Percentiles rank a stretch among this genome's conserved stretches.
These are phyloP conservation scores for Acronicta psi DNA, from an alignment of 2,888 invertebrate genomes.

Conservation along the genomic window DNA sequence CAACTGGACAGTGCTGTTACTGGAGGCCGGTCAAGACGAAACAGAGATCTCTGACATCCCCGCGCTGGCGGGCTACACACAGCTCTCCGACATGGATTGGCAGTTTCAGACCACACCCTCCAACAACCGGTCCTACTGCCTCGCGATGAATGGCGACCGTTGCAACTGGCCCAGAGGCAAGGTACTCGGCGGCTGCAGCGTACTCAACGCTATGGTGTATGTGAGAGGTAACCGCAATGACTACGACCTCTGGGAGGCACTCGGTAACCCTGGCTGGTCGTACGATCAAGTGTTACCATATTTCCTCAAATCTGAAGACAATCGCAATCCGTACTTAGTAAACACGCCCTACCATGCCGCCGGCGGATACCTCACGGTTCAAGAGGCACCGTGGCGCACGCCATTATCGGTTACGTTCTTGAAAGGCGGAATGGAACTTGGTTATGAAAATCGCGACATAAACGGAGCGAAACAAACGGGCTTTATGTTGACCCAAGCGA, in stretches of 20 bases:
- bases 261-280: constrained; percentile 96
- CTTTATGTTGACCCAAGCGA: constrained; percentile 96
- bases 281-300: constrained; percentile 95
- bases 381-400: constrained; percentile 95
- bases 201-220: constrained; percentile 97
- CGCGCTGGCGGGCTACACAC: constrained; percentile 94
- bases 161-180: constrained; percentile 98
- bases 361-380: constrained; percentile 95
- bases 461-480: constrained; percentile 95
- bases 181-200: constrained; percentile 96
- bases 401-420: constrained; percentile 95
- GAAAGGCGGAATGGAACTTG: constrained; percentile 94
- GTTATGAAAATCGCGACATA: constrained; percentile 94
- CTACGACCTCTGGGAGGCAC: constrained; percentile 95
- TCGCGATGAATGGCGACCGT: constrained; percentile 95
- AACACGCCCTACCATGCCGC: constrained; percentile 93
- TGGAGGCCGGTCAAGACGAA: constrained; percentile 97
- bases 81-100: constrained; percentile 97
- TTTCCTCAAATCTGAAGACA: constrained; percentile 96
- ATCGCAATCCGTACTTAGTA: constrained; percentile 94
- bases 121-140: constrained; percentile 93
- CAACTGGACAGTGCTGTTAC: constrained; percentile 94
- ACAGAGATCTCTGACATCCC: constrained; percentile 96
- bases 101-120: constrained; percentile 96
- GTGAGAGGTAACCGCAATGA: constrained; percentile 95